These are phyloP conservation scores for Pseudomyrmex sp. DNA, from an alignment of 1,140 invertebrate species.

Conservation along the genomic window DNA sequence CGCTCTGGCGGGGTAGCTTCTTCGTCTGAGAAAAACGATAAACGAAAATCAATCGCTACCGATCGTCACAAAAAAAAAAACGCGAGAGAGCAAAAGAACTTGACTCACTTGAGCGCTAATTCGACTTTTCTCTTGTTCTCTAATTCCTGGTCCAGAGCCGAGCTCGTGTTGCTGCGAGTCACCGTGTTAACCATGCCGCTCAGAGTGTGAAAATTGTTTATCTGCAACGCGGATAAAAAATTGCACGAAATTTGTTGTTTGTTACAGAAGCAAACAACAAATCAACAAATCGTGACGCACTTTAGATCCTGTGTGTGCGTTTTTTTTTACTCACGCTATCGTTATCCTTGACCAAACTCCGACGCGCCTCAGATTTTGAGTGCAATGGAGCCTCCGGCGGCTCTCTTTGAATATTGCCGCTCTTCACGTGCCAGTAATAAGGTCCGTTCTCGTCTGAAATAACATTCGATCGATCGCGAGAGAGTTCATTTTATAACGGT, in stretches of 20 bases:
- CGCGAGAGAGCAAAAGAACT: not conserved
- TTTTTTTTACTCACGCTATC: slow-evolving; percentile 84
- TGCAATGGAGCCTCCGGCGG: slow-evolving; percentile 88
- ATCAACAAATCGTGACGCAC: not conserved
- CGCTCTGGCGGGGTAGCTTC: slow-evolving; percentile 92
- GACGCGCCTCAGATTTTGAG: slow-evolving; percentile 83
- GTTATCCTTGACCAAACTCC: slow-evolving; percentile 86
- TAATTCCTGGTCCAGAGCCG: slow-evolving; percentile 89
- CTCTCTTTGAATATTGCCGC: slow-evolving; percentile 97
- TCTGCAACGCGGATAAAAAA: slow-evolving; percentile 72
- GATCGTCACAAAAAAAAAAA: not conserved
- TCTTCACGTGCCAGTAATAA: slow-evolving; percentile 99
- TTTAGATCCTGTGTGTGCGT: too few species aligned
- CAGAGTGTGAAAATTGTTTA: slow-evolving; percentile 85
- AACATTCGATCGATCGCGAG: slow-evolving; percentile 24
- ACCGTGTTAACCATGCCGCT: slow-evolving; percentile 87
- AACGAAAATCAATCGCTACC: slow-evolving; percentile 43
- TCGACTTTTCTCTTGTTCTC: slow-evolving; percentile 91
- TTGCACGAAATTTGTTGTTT: not conserved
- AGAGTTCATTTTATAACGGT: slow-evolving; percentile 4
- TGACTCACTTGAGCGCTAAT: slow-evolving; percentile 90
- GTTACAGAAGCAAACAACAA: not conserved
- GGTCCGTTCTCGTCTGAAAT: slow-evolving; percentile 94
- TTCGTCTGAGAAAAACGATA: slow-evolving; percentile 85
- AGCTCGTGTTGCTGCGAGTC: slow-evolving; percentile 92